Conservation (phyloP, 2,888 invertebrate genomes). For the Tortrix viridana region DNA sequence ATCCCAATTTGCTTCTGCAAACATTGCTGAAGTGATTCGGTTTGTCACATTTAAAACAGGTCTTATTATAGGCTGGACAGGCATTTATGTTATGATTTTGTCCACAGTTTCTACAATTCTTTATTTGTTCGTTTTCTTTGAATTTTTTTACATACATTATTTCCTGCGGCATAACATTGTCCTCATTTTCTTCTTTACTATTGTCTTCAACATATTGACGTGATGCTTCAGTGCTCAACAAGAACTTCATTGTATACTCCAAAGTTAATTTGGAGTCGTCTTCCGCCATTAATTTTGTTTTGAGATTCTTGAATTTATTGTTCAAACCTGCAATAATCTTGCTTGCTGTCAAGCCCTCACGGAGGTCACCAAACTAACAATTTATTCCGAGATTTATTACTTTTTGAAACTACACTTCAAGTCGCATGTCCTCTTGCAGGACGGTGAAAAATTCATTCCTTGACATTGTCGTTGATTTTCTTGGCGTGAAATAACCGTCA, state of each 20-base stretch:
- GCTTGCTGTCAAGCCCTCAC: not conserved
- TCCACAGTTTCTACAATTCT: no score
- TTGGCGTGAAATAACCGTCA: not conserved
- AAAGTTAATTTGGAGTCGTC: conserved; percentile 36
- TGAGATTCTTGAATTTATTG: not conserved
- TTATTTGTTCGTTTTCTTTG: conserved; percentile 15
- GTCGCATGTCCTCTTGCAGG: not conserved
- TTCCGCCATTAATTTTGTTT: conserved; percentile 13
- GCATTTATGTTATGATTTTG: no score
- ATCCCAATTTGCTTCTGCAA: not conserved
- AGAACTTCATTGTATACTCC: not conserved
- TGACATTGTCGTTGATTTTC: not conserved
- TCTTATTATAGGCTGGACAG: not conserved
- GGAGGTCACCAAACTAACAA: not conserved
- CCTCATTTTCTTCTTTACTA: not conserved
- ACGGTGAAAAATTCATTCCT: not conserved
- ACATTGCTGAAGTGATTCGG: not conserved
- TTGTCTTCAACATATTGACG: not conserved
- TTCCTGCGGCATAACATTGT: not conserved
- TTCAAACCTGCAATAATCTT: not conserved
- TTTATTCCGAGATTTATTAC: not conserved
- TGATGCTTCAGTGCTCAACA: not conserved
- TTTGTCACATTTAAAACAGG: not conserved
- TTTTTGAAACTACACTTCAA: not conserved
- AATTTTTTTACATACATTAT: conserved; percentile 7